A percentile compares a stretch with the other conserved stretches of the same genome.
Conservation (phyloP, 2,797 vertebrate species). For the Falco naumanni region DNA sequence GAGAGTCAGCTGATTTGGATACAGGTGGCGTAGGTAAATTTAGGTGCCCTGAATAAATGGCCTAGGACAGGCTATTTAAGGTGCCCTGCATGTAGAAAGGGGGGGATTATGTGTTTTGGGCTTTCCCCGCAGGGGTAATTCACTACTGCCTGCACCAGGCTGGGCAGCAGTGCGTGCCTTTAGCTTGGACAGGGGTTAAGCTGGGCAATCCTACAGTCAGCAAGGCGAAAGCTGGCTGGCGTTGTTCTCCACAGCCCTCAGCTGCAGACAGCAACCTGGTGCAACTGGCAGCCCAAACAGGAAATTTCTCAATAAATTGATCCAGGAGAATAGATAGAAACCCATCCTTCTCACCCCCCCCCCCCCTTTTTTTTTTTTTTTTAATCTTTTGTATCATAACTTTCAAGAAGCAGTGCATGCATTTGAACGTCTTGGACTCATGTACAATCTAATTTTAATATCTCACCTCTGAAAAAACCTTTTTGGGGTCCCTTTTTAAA, state of each 20-base stretch:
- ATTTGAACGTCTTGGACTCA: not conserved
- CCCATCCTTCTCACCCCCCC: not conserved
- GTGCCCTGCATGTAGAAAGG: not conserved
- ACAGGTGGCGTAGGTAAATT: slow-evolving; percentile 41
- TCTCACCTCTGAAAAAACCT: not conserved
- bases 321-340: not conserved
- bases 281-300: not conserved
- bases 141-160: not conserved
- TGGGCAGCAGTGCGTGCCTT: not conserved
- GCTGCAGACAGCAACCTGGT: not conserved
- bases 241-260: not conserved
- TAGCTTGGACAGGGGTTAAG: not conserved
- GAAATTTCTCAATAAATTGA: not conserved
- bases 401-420: not conserved
- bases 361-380: not conserved
- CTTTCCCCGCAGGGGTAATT: not conserved
- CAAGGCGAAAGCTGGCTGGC: not conserved
- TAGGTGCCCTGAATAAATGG: slow-evolving; percentile 53
- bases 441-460: not conserved
- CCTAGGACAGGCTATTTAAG: slow-evolving; percentile 34
- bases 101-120: not conserved
- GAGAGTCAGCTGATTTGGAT: slow-evolving; percentile 53
- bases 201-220: not conserved
- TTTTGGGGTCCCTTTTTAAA: not conserved
- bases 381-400: not conserved